Evolutionary conservation across 2,113 vertebrate genomes (phyloP), one percentile per base, ranked within the genome.

Genomic region (Corynorhinus townsendii): DNA sequence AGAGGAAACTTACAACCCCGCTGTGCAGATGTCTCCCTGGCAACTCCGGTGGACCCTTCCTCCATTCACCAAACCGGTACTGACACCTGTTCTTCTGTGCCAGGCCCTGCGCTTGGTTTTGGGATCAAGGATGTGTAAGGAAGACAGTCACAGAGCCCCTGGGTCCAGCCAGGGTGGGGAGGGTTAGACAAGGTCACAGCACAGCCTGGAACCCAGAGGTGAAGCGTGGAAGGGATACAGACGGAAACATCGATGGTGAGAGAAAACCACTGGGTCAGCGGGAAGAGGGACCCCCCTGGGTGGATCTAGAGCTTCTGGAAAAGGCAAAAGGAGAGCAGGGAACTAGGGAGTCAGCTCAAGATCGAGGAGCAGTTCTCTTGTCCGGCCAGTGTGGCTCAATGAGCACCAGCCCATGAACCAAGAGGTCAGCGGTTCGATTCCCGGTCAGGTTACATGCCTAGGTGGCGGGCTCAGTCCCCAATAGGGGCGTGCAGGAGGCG

Each of bases 251-350:
- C 54, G 6, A 56, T 56, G 54, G 22, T 3, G 54, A 56, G 54
- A 22, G 54, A 56, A 22, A 19, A 54, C 52, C 52, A 54, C 52
- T 0, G 0, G 1, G 0, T 45, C 8, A 1, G 1, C 24, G 52
- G 69, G 64, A 59, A 49, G 66, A 38, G 3, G 49, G 84, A 35
- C 5, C 17, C 40, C 22, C 38, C 9, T 7, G 0, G 0, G 30
- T 54, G 54, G n/a, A 10, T 3, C 19, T 40, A 40, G 56, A 17
- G n/a, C 62, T 45, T 52, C 56, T 20, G 7, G n/a, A 49, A 56
- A 35, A 56, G 38, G 54, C 17, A 7, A 76, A 71, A 30, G 2
- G 12, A 30, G 16, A 45, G 10, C 47, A 4, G 20, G 68, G 77
- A 38, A 56, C 15, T 56, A 26, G 7, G 4, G 22, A 71, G 33